Evolutionary conservation across 2,797 vertebrate genomes (phyloP).

Genomic region (Gambelia wislizenii): DNA sequence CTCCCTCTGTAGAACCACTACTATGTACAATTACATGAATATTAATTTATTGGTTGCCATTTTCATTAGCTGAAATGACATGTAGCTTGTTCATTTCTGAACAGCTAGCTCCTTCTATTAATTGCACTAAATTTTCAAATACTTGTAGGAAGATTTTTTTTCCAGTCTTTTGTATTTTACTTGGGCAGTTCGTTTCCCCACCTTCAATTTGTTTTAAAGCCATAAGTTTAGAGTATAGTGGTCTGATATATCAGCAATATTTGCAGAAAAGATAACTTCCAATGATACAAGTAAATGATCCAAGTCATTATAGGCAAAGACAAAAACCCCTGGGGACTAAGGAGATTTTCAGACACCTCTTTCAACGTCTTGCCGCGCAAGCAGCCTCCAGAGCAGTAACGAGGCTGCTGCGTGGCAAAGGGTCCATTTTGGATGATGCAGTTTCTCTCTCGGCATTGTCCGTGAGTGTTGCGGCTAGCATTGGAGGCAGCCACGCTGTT

Average conservation of each 20-base stretch:
- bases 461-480: too few species aligned
- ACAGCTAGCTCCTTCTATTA: background rate
- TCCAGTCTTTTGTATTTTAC: background rate
- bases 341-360: too few species aligned
- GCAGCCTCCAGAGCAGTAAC: too few species aligned
- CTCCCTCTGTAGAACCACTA: conserved; percentile 20
- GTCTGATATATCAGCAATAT: background rate
- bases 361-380: too few species aligned
- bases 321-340: background rate
- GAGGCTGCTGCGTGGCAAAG: too few species aligned
- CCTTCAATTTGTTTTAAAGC: background rate
- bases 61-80: conserved; percentile 38
- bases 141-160: background rate
- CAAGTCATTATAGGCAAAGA: background rate
- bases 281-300: background rate
- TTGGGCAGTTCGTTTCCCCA: background rate
- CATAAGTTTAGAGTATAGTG: background rate
- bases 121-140: conserved; percentile 6
- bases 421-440: too few species aligned
- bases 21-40: conserved; percentile 50
- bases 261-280: background rate
- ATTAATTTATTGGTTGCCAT: conserved; percentile 23
- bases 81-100: conserved; percentile 6
- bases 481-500: too few species aligned
- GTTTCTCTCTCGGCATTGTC: too few species aligned